Percentiles rank a stretch among this genome's conserved stretches.
phyloP scores from a whole-genome alignment of 2,797 vertebrate genomes.

The Ibycter americanus region DNA sequence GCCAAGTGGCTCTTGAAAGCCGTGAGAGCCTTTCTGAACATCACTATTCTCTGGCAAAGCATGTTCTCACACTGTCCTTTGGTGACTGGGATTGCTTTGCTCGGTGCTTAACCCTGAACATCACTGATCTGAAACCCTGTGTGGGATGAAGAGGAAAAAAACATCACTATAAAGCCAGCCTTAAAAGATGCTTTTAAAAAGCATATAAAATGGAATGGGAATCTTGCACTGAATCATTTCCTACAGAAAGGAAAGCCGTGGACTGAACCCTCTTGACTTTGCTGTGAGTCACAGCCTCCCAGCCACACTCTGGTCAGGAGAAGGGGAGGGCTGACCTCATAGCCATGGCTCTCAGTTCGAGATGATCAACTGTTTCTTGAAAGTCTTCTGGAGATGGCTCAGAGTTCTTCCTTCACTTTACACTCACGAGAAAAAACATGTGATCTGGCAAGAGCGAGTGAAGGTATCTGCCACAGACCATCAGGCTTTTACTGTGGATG shows the following conservation, averaged over 20 bases:
- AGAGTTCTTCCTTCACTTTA: background rate
- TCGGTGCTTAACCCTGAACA: background rate
- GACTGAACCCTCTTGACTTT: background rate
- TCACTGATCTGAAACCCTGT: background rate
- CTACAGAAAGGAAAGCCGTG: background rate
- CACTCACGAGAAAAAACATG: background rate
- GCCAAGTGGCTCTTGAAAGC: background rate
- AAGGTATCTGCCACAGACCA: background rate
- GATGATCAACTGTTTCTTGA: background rate
- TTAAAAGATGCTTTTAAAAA: background rate
- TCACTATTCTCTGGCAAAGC: background rate
- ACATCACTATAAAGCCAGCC: background rate
- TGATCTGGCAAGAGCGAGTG: background rate
- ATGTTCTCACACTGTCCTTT: background rate
- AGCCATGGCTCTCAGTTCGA: background rate
- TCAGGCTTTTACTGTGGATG: background rate
- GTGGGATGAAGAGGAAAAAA: background rate
- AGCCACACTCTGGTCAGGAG: background rate
- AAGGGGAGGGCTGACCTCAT: background rate
- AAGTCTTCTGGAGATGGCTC: slow-evolving; percentile 8
- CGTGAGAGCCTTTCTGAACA: background rate
- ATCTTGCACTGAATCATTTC: background rate
- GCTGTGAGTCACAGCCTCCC: background rate
- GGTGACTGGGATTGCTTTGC: background rate
- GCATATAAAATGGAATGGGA: background rate